These are phyloP conservation scores for Tetraneura akinire DNA, from an alignment of 1,140 invertebrate genomes.

Conservation along the genomic window DNA sequence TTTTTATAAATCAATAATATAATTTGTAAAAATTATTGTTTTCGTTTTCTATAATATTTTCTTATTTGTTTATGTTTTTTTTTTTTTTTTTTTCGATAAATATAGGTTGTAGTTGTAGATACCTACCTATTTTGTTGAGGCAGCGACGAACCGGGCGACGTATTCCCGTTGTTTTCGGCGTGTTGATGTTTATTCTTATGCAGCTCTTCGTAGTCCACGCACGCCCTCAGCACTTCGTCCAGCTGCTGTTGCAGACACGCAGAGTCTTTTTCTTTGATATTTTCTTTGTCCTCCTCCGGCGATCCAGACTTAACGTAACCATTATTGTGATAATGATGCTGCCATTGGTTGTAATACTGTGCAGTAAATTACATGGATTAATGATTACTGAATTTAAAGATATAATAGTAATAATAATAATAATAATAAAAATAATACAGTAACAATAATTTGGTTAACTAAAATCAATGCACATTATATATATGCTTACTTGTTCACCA, in stretches of 20 bases:
- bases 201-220: conserved; percentile 15
- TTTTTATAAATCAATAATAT: too few relatives aligned
- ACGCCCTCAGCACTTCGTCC: conserved; percentile 16
- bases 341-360: background rate
- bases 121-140: conserved; percentile 26
- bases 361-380: too few relatives aligned
- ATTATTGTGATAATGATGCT: background rate
- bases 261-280: conserved; percentile 3
- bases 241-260: conserved; percentile 16
- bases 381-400: too few relatives aligned
- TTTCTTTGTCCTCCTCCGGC: conserved; percentile 10
- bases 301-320: background rate
- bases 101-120: too few relatives aligned
- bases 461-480: too few relatives aligned
- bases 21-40: too few relatives aligned
- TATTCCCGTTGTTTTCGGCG: background rate
- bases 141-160: background rate
- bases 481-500: too few relatives aligned
- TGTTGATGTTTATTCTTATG: background rate
- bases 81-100: background rate
- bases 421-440: too few relatives aligned
- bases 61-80: background rate
- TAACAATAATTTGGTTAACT: too few relatives aligned
- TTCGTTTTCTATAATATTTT: too few relatives aligned
- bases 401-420: too few relatives aligned